Conservation (phyloP, 2,888 invertebrate species). For the Cephus pygmeus region DNA sequence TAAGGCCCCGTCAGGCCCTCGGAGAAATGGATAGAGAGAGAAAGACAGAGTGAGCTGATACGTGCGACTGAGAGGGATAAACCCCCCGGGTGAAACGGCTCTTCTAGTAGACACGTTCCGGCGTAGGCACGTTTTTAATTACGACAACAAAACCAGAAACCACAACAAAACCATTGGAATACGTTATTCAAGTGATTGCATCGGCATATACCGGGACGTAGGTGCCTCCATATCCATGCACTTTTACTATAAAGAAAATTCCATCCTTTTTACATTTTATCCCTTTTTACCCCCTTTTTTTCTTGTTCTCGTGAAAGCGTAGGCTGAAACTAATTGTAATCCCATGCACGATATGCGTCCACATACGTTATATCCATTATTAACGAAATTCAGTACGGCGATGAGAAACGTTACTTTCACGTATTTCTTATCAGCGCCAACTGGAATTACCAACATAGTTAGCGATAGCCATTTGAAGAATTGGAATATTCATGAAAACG, state of each 20-base stretch:
- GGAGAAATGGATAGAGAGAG: neutral
- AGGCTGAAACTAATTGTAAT: constrained; percentile 12
- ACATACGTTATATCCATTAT: neutral
- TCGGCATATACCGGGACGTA: neutral
- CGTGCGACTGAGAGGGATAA: neutral
- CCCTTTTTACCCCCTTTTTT: neutral
- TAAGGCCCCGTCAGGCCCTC: neutral
- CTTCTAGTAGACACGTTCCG: constrained; percentile 8
- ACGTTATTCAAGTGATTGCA: constrained; percentile 14
- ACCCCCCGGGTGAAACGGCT: neutral
- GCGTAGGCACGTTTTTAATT: constrained; percentile 16
- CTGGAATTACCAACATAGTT: neutral
- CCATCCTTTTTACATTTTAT: neutral
- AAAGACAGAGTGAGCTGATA: neutral
- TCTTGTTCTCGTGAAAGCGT: neutral
- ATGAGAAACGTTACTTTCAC: neutral
- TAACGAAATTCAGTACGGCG: neutral
- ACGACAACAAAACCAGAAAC: constrained; percentile 18
- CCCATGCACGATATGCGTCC: neutral
- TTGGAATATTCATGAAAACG: neutral
- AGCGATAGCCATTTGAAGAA: neutral
- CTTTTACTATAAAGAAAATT: constrained; percentile 11
- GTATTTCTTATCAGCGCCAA: neutral
- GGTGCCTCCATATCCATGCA: neutral
- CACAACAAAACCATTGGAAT: constrained; percentile 7